Evolutionary conservation across 2,888 invertebrate genomes (phyloP).

Genomic region (Cerastoderma edule): DNA sequence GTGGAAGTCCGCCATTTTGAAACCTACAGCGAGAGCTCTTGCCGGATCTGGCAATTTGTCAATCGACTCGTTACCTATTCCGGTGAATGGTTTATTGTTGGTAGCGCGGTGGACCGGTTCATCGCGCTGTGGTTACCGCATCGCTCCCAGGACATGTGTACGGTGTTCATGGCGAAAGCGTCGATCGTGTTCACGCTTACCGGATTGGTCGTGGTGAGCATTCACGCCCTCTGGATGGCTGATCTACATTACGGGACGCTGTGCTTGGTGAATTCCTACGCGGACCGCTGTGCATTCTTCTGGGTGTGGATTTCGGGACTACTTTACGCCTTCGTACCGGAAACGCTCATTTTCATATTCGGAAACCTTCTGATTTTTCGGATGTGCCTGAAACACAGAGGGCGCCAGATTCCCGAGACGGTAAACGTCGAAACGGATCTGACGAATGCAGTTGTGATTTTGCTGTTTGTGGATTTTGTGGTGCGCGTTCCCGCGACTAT

Average conservation of each 20-base stretch:
- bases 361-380: slow-evolving; percentile 61
- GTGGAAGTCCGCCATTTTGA: slow-evolving; percentile 59
- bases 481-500: slow-evolving; percentile 58
- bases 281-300: slow-evolving; percentile 29
- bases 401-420: slow-evolving; percentile 45
- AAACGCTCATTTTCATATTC: slow-evolving; percentile 67
- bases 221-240: slow-evolving; percentile 79
- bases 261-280: neutral
- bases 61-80: slow-evolving; percentile 69
- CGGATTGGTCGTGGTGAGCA: slow-evolving; percentile 72
- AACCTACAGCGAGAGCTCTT: slow-evolving; percentile 70
- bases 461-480: slow-evolving; percentile 53
- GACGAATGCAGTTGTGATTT: slow-evolving; percentile 53
- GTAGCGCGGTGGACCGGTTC: slow-evolving; percentile 73
- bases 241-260: slow-evolving; percentile 28
- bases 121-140: slow-evolving; percentile 67
- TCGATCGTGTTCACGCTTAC: slow-evolving; percentile 66
- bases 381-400: slow-evolving; percentile 57
- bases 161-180: slow-evolving; percentile 75
- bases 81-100: slow-evolving; percentile 76
- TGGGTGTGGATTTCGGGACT: slow-evolving; percentile 77
- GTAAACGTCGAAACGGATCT: slow-evolving; percentile 51
- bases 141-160: slow-evolving; percentile 68
- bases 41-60: slow-evolving; percentile 74
- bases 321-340: slow-evolving; percentile 71